Evolutionary conservation across 2,113 vertebrate genomes (phyloP), one percentile per base, ranked within the genome.

Genomic region (Fulmarus glacialis): DNA sequence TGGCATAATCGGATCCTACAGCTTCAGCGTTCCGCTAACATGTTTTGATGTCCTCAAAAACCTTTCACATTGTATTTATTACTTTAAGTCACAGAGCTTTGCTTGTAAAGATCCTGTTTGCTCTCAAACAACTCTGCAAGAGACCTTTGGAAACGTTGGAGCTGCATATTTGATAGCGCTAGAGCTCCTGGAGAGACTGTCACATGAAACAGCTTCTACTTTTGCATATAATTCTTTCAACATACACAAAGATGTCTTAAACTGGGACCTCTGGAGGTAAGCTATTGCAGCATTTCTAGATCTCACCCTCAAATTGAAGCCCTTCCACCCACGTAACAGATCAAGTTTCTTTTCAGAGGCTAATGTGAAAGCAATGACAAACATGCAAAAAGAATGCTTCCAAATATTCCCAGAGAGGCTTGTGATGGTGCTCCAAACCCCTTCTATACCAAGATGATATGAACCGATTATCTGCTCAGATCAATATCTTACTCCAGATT

Each of bases 361-460:
- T 32, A 29, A 62, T 2, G 15, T 34, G 29, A 77, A n/a, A 84
- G 53, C 68, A 73, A 14, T 3, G 24, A 34, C 47, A 87, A 53
- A 60, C 38, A 6, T 1, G 23, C n/a, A 52, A 22, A 72, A 72
- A 20, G 5, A 4, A 20, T 7, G 21, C 62, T 50, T 48, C 72
- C 52, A 38, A 77, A 47, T 3, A 70, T 12, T 73, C 42, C 60
- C 45, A 55, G 84, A 47, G 24, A 50, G 47, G 30, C 24, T 20
- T 29, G 24, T 8, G 27, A 38, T 5, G n/a, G 16, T 73, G 52
- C 43, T 60, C 42, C 71, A 58, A 30, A 53, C 29, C 55, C 45
- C 47, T 42, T n/a, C 66, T 8, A 1, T 4, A 17, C 20, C 59
- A 53, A 34, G 11, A 32, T 2, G 6, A 17, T 8, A 30, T 0